These are phyloP conservation scores for Pachymerium ferrugineum DNA, from an alignment of 2,888 invertebrate species.

Conservation along the genomic window DNA sequence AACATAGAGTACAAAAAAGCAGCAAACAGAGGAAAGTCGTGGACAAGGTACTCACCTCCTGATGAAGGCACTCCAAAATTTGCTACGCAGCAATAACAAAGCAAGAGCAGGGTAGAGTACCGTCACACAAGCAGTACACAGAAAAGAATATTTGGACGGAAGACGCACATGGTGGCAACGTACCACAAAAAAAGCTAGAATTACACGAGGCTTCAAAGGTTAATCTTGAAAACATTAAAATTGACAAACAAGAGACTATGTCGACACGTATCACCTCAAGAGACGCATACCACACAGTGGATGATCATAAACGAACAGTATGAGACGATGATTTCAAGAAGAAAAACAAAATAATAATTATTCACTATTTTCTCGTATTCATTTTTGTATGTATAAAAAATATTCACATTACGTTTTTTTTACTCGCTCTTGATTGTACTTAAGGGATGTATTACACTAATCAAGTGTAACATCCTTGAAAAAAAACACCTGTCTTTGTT, in stretches of 20 bases:
- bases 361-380: not conserved
- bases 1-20: constrained; percentile 30
- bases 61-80: constrained; percentile 99
- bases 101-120: constrained; percentile 38
- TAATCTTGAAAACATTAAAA: constrained; percentile 32
- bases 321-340: constrained; percentile 23
- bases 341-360: constrained; percentile 9
- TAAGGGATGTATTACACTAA: too few species aligned
- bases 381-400: not conserved
- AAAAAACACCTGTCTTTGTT: too few species aligned
- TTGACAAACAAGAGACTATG: constrained; percentile 33
- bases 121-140: constrained; percentile 38
- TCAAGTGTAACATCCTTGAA: too few species aligned
- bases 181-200: constrained; percentile 35
- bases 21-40: constrained; percentile 35
- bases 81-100: constrained; percentile 58
- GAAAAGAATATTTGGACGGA: constrained; percentile 35
- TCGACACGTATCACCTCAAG: constrained; percentile 31
- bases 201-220: constrained; percentile 34
- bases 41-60: constrained; percentile 73
- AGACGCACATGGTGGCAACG: constrained; percentile 35
- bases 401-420: not conserved
- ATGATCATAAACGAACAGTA: constrained; percentile 16
- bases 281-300: constrained; percentile 34
- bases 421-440: too few species aligned